Conservation (phyloP, 2,113 vertebrate genomes). For the Ammospiza caudacuta region DNA sequence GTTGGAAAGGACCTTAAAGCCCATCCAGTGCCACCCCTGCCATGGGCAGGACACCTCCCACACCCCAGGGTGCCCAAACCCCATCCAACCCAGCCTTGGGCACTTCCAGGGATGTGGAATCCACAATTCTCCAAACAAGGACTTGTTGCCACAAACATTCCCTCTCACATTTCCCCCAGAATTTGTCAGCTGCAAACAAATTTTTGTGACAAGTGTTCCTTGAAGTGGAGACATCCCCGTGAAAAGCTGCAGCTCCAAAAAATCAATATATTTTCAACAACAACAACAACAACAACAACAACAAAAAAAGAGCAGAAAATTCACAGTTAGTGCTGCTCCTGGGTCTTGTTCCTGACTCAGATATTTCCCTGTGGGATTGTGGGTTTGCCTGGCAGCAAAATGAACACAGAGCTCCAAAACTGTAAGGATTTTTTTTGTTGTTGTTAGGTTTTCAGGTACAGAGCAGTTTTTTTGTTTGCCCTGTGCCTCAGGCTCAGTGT, state of each 20-base stretch:
- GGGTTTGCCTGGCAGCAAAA: not conserved
- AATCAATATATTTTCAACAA: not conserved
- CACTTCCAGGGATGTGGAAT: not conserved
- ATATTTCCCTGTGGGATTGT: not conserved
- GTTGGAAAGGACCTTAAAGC: not conserved
- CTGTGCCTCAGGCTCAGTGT: not conserved
- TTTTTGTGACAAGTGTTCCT: not conserved
- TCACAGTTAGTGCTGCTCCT: not conserved
- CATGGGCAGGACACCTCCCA: not conserved
- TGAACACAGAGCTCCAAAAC: not conserved
- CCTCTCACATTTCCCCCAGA: not conserved
- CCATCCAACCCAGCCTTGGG: accelerated
- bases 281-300: not conserved
- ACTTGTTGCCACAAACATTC: not conserved
- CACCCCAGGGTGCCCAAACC: not conserved
- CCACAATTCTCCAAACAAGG: too few relatives aligned
- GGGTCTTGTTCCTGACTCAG: not conserved
- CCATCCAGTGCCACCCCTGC: not conserved
- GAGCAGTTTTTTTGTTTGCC: not conserved
- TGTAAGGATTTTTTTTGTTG: not conserved
- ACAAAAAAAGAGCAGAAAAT: not conserved
- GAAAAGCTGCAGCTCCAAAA: not conserved
- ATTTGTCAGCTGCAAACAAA: not conserved
- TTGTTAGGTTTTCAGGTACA: not conserved
- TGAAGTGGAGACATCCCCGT: not conserved